phyloP scores from a whole-genome alignment of 2,113 vertebrate species.

The Neogobius melanostomus region DNA sequence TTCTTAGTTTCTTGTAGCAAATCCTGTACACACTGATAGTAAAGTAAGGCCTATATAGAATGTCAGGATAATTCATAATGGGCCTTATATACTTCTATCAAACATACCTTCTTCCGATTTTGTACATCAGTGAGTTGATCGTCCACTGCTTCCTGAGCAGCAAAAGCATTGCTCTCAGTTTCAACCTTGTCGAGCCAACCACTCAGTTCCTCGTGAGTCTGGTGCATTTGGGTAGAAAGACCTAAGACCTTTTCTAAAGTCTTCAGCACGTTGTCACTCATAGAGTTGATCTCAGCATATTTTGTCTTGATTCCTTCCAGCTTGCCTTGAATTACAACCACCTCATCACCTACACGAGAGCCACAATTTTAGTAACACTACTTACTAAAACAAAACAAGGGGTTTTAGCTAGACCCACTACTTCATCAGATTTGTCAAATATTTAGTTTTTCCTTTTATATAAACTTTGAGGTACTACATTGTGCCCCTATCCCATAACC shows the following conservation, averaged over 20 bases:
- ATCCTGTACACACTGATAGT: conserved; percentile 68
- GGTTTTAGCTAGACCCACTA: no score
- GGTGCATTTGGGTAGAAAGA: conserved; percentile 82
- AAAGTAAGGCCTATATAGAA: background rate
- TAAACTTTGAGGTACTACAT: no score
- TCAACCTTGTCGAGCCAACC: conserved; percentile 87
- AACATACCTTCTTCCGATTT: conserved; percentile 84
- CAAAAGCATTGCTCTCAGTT: conserved; percentile 78
- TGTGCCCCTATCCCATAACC: no score
- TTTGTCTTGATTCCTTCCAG: conserved; percentile 92
- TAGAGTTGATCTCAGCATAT: conserved; percentile 88
- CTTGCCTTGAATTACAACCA: conserved; percentile 94
- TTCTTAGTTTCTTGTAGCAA: conserved; percentile 84
- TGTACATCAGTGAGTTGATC: conserved; percentile 83
- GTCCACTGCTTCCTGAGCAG: conserved; percentile 75
- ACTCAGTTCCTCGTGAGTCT: conserved; percentile 80
- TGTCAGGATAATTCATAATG: background rate
- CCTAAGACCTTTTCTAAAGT: conserved; percentile 85
- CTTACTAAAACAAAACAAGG: no score
- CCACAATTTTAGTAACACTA: no score
- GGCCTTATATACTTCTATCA: background rate
- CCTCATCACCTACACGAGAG: conserved; percentile 87
- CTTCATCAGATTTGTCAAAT: no score
- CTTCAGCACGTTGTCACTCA: conserved; percentile 84
- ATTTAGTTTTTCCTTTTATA: no score